Evolutionary conservation across 2,888 invertebrate species (phyloP).

Genomic region (Zaprionus lineosus): DNA sequence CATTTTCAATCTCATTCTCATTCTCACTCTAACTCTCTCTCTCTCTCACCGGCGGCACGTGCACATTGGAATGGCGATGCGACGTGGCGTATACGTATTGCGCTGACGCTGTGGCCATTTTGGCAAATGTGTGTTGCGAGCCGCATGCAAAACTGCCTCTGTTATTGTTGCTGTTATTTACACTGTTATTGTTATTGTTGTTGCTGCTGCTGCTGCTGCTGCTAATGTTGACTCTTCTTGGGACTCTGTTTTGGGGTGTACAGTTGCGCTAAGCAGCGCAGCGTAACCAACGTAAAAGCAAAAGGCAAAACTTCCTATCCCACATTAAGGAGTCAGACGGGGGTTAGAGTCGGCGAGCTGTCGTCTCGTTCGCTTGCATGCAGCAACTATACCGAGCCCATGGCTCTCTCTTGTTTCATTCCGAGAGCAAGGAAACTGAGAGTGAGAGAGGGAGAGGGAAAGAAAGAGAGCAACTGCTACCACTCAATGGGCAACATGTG

Average conservation of each 20-base stretch:
- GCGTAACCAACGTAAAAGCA: conserved; percentile 37
- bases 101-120: conserved; percentile 72
- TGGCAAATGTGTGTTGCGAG: conserved; percentile 60
- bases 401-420: background rate
- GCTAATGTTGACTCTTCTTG: too few relatives aligned
- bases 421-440: conserved; percentile 1
- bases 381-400: conserved; percentile 38
- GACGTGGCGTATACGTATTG: conserved; percentile 72
- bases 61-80: conserved; percentile 47
- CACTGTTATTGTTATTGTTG: conserved; percentile 2
- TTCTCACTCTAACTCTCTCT: too few relatives aligned
- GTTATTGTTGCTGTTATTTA: conserved; percentile 29
- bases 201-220: conserved; percentile 17
- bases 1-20: too few relatives aligned
- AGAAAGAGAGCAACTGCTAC: conserved; percentile 44
- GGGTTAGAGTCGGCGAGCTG: conserved; percentile 43
- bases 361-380: conserved; percentile 32
- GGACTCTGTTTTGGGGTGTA: conserved; percentile 48
- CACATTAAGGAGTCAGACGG: conserved; percentile 37
- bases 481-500: conserved; percentile 51
- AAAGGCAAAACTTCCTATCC: conserved; percentile 36
- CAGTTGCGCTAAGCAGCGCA: conserved; percentile 71
- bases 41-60: conserved; percentile 55
- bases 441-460: conserved; percentile 7
- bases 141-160: conserved; percentile 56